Conservation (phyloP, 2,113 vertebrate genomes). For the Ancistrus triradiatus region DNA sequence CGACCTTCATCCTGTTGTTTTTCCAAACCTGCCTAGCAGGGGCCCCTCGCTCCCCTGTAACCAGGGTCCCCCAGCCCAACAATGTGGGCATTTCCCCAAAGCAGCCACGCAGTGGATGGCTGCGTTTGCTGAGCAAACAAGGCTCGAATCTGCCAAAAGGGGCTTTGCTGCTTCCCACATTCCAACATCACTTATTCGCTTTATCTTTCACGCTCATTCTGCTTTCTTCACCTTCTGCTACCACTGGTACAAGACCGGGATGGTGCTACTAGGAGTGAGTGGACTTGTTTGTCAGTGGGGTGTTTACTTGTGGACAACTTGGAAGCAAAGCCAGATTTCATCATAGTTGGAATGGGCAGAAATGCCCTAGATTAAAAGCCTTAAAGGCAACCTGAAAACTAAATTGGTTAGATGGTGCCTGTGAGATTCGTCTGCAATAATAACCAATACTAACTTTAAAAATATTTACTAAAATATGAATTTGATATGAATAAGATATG, state of each 20-base stretch:
- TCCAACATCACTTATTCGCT: constrained; percentile 65
- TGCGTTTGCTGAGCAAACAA: constrained; percentile 98
- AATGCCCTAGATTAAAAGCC: constrained; percentile 5
- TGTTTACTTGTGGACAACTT: constrained; percentile 31
- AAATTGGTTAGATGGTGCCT: too few species aligned
- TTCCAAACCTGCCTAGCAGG: constrained; percentile 85
- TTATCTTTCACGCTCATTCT: constrained; percentile 45
- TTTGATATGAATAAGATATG: too few species aligned
- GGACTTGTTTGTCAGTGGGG: constrained; percentile 8
- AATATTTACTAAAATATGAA: too few species aligned
- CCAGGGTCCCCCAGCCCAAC: constrained; percentile 90
- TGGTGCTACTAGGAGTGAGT: constrained; percentile 10
- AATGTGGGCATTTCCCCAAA: constrained; percentile 92
- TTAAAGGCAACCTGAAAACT: too few species aligned
- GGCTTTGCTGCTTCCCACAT: constrained; percentile 64
- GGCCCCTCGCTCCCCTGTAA: constrained; percentile 82
- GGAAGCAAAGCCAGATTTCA: constrained; percentile 35
- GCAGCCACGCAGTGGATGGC: constrained; percentile 67
- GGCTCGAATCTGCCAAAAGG: constrained; percentile 68
- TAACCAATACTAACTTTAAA: too few species aligned
- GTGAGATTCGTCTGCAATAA: too few species aligned
- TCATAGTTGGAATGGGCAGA: constrained; percentile 39
- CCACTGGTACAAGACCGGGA: constrained; percentile 33
- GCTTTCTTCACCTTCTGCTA: constrained; percentile 51
- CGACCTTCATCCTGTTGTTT: constrained; percentile 94